phyloP scores from a whole-genome alignment of 2,113 vertebrate species.

The Morone saxatilis region DNA sequence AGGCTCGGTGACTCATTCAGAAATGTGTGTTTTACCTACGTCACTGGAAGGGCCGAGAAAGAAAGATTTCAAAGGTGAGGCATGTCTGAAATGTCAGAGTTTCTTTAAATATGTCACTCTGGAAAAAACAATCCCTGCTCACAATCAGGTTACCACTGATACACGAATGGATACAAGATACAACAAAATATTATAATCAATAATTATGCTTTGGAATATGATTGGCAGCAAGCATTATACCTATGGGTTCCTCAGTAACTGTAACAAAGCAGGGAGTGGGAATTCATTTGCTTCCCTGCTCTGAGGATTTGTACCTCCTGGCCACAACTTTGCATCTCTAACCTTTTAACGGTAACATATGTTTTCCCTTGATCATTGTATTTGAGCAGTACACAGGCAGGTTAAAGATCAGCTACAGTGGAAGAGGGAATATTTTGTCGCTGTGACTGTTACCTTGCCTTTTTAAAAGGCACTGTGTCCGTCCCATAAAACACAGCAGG shows the following conservation, averaged over 20 bases:
- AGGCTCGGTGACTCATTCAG: background rate
- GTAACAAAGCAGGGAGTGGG: too few species aligned
- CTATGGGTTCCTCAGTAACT: background rate
- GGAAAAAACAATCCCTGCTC: background rate
- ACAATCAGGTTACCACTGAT: background rate
- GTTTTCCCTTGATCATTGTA: background rate
- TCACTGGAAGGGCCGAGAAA: background rate
- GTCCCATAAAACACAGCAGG: background rate
- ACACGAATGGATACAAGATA: background rate
- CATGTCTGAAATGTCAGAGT: conserved; percentile 6
- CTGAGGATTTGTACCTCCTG: background rate
- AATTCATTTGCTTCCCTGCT: background rate
- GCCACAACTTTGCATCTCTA: background rate
- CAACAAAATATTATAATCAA: background rate
- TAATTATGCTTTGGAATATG: background rate
- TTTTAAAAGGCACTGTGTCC: too few species aligned
- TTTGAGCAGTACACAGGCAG: background rate
- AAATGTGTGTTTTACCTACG: background rate
- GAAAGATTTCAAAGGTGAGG: background rate
- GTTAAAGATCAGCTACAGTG: background rate
- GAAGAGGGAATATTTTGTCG: background rate
- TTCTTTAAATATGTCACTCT: background rate
- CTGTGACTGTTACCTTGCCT: too few species aligned
- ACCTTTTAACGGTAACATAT: background rate
- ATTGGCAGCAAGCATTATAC: background rate